A percentile compares a stretch with the other conserved stretches of the same genome.
Conservation (phyloP, 2,113 vertebrate genomes). For the Neodontobutis hainanensis region DNA sequence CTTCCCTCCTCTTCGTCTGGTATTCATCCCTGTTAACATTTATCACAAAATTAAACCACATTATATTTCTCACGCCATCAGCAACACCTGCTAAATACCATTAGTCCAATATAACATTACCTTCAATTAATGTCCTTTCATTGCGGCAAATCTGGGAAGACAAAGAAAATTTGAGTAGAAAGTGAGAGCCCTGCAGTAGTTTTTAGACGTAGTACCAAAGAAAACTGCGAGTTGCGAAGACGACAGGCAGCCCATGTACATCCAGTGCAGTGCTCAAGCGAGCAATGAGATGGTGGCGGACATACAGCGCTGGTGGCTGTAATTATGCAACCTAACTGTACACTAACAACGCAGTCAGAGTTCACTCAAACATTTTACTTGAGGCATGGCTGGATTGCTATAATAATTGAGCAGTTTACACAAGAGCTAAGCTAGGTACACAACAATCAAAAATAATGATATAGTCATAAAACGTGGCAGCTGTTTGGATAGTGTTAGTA, state of each 20-base stretch:
- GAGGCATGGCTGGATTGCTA: conserved; percentile 2
- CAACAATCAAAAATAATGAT: background rate
- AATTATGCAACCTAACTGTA: conserved; percentile 53
- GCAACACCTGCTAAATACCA: background rate
- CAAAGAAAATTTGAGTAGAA: background rate
- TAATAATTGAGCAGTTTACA: background rate
- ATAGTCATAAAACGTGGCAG: background rate
- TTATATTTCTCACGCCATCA: background rate
- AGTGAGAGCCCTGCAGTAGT: background rate
- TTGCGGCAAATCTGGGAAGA: conserved; percentile 36
- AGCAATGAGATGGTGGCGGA: conserved; percentile 58
- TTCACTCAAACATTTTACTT: background rate
- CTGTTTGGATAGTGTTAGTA: background rate
- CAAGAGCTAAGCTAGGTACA: background rate
- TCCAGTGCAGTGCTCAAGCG: conserved; percentile 33
- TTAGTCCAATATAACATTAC: conserved; percentile 27
- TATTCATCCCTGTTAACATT: conserved; percentile 68
- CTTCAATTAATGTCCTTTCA: conserved; percentile 40
- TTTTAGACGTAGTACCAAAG: background rate
- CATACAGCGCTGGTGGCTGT: conserved; percentile 54
- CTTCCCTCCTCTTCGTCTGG: conserved; percentile 83
- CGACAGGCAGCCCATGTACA: conserved; percentile 32
- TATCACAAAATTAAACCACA: no score
- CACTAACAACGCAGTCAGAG: conserved; percentile 9
- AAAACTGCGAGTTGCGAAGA: conserved; percentile 19